Evolutionary conservation across 2,888 invertebrate species (phyloP), one percentile per base, ranked within the genome.

Genomic region (Drosophila subquinaria): DNA sequence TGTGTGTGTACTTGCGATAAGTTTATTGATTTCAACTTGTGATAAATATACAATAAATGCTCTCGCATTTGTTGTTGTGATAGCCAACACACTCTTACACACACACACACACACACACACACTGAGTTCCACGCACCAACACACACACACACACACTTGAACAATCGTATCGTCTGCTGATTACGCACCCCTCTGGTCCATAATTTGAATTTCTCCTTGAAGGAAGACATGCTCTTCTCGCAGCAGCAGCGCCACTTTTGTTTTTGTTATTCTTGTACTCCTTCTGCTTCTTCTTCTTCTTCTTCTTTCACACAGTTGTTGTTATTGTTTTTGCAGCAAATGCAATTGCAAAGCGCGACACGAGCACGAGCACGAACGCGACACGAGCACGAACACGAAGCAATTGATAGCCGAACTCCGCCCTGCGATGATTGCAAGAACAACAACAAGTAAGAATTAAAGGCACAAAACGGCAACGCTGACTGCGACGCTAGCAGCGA

Each of bases 131-230:
- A 17, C 17, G 17, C 15, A 53, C 30, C 55, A 5, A 35, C 15
- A 59, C 35, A 20, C 13, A 57, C 23, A 38, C 35, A 50, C 5
- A 43, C 15, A 59, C 35, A 20, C 8, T 20, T 6, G 36, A 8
- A 52, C 30, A 23, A 17, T 17, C 56, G 17, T 53, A 36, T 57
- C 15, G 47, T 11, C 17, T 47, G 17, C 42, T 65, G 62, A 74
- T 73, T 80, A 88, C 89, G 91, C 90, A 93, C 93, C 93, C 92
- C 92, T 86, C 92, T 90, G 50, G 88, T 88, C 93, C 93, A 93
- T 63, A 92, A 84, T 88, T 92, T 93, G 68, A 93, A 91, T 84
- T 91, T 93, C 78, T 93, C 93, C 86, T 92, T 92, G 71, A 93
- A 91, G 45, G 93, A 93, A 73, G 92, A 90, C 93, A 93, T 93